phyloP scores from a whole-genome alignment of 2,113 vertebrate species.

The Tragulus kanchil region DNA sequence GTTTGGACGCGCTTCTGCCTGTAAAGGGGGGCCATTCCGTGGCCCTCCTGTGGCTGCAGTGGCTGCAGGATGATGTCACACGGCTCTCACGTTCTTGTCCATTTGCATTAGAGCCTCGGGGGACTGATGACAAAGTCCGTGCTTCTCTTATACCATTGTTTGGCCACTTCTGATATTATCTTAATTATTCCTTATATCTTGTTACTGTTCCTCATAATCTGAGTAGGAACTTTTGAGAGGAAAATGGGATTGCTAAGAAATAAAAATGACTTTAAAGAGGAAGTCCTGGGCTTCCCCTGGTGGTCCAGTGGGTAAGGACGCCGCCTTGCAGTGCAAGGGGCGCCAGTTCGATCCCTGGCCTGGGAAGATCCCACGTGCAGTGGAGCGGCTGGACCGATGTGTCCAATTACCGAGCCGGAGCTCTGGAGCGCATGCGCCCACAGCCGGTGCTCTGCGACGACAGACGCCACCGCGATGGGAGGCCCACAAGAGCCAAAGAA shows the following conservation, averaged over 20 bases:
- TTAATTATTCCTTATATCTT: neutral
- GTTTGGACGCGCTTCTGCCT: neutral
- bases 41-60: rapidly evolving
- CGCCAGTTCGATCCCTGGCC: no score
- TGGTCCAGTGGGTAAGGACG: no score
- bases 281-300: neutral
- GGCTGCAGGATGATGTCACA: rapidly evolving
- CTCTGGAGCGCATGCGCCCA: no score
- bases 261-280: neutral
- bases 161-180: neutral
- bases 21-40: no score
- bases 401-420: no score
- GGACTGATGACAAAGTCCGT: neutral
- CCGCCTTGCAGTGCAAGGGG: no score
- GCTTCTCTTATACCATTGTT: neutral
- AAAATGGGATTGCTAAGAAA: neutral
- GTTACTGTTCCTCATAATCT: neutral
- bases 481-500: no score
- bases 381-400: no score
- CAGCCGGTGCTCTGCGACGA: no score
- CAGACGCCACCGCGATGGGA: no score
- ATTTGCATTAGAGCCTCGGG: no score
- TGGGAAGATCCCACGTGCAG: no score
- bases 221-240: neutral
- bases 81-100: neutral